These are phyloP conservation scores for Drosophila seguyi DNA, from an alignment of 1,140 invertebrate species.

Conservation along the genomic window DNA sequence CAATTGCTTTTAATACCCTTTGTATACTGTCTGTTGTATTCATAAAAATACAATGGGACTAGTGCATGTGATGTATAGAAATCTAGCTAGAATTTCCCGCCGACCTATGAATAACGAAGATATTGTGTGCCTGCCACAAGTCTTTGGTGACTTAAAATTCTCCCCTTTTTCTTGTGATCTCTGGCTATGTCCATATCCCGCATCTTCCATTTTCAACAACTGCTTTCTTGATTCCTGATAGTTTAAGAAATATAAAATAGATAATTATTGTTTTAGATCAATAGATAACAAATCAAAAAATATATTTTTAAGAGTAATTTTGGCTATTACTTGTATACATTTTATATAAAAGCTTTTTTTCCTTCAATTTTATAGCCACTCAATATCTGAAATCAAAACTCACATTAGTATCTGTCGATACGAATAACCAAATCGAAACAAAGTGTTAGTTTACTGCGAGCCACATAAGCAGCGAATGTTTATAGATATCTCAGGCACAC, in stretches of 20 bases:
- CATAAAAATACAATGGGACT: constrained; percentile 2
- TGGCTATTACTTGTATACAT: constrained; percentile 36
- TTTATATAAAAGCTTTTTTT: constrained; percentile 67
- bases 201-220: no score
- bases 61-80: background rate
- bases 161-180: background rate
- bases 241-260: constrained; percentile 12
- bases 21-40: background rate
- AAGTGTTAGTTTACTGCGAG: constrained; percentile 22
- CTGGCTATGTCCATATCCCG: background rate
- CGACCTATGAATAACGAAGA: background rate
- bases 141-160: background rate
- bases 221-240: constrained; percentile 3
- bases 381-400: constrained; percentile 57
- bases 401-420: constrained; percentile 38
- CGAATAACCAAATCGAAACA: constrained; percentile 28
- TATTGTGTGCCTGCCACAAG: background rate
- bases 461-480: constrained; percentile 39
- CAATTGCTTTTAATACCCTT: background rate
- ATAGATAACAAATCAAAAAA: constrained; percentile 2
- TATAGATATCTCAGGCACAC: constrained; percentile 5
- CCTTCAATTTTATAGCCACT: constrained; percentile 78
- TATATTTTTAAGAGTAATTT: constrained; percentile 31
- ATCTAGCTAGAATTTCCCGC: background rate
- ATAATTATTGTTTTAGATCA: constrained; percentile 9